Percentiles rank a stretch among this genome's conserved stretches.
phyloP scores from a whole-genome alignment of 2,113 vertebrate species.

The Toxostoma redivivum region DNA sequence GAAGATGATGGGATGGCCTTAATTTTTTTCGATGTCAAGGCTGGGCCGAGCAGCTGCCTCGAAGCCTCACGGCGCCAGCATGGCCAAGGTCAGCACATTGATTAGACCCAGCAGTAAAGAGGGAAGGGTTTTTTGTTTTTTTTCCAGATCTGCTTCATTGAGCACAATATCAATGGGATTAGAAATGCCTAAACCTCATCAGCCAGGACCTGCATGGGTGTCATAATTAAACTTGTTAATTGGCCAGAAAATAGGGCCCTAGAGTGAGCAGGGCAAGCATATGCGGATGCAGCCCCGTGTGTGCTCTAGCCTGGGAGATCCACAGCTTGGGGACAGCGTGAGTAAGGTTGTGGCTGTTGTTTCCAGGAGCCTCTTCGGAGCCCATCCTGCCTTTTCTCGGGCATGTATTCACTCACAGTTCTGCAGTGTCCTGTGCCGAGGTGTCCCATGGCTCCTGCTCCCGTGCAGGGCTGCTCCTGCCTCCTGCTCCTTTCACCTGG shows the following conservation, averaged over 20 bases:
- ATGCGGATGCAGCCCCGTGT: not conserved
- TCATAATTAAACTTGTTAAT: not conserved
- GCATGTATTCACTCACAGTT: accelerated
- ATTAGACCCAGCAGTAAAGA: not conserved
- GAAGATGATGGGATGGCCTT: not conserved
- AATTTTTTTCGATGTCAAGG: not conserved
- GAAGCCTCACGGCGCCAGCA: accelerated
- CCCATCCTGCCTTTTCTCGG: not conserved
- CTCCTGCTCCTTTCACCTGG: not conserved
- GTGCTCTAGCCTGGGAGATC: not conserved
- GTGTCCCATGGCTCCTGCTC: not conserved
- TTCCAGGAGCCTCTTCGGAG: not conserved
- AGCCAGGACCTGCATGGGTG: not conserved
- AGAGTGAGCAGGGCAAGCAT: not conserved
- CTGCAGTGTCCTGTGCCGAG: accelerated
- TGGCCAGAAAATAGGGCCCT: not conserved
- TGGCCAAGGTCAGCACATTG: not conserved
- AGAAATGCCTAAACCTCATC: not conserved
- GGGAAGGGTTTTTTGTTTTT: not conserved
- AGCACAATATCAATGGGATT: not conserved
- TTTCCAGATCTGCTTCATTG: not conserved
- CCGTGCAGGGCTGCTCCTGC: not conserved
- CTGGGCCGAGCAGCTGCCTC: accelerated
- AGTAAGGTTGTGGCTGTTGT: not conserved
- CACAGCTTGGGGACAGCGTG: not conserved